Evolutionary conservation across 1,140 invertebrate genomes (phyloP).

Genomic region (Heliconius congener): DNA sequence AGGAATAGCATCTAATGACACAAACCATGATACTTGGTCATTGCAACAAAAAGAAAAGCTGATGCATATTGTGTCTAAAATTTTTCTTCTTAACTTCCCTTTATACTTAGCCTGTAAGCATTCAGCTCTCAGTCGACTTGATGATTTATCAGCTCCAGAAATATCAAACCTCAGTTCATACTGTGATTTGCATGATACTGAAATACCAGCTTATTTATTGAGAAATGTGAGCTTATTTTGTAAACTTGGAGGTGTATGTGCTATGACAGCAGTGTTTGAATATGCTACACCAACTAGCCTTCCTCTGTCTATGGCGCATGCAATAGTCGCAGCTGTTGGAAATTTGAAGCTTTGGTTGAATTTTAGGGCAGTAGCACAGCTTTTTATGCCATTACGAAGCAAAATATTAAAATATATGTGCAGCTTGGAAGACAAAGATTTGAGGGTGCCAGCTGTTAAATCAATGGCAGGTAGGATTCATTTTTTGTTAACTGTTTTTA

Average conservation of each 20-base stretch:
- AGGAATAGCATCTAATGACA: constrained; percentile 41
- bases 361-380: constrained; percentile 92
- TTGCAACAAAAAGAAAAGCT: constrained; percentile 90
- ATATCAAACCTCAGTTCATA: constrained; percentile 89
- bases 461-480: constrained; percentile 90
- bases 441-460: constrained; percentile 91
- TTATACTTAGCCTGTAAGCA: constrained; percentile 96
- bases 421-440: constrained; percentile 93
- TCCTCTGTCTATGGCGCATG: constrained; percentile 93
- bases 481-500: constrained; percentile 14
- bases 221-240: constrained; percentile 95
- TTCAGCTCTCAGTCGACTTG: constrained; percentile 86
- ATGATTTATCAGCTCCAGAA: constrained; percentile 88
- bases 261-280: constrained; percentile 93
- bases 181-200: constrained; percentile 95
- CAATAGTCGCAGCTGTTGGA: constrained; percentile 93
- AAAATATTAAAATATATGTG: constrained; percentile 96
- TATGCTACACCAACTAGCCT: constrained; percentile 87
- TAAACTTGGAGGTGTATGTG: constrained; percentile 92
- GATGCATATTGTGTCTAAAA: constrained; percentile 89
- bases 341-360: constrained; percentile 98
- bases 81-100: constrained; percentile 92
- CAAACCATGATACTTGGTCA: constrained; percentile 82
- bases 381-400: constrained; percentile 92
- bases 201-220: constrained; percentile 93